Percentiles rank a stretch among this genome's conserved stretches.
phyloP scores from a whole-genome alignment of 1,140 invertebrate species.

The Drosophila sulfurigaster region DNA sequence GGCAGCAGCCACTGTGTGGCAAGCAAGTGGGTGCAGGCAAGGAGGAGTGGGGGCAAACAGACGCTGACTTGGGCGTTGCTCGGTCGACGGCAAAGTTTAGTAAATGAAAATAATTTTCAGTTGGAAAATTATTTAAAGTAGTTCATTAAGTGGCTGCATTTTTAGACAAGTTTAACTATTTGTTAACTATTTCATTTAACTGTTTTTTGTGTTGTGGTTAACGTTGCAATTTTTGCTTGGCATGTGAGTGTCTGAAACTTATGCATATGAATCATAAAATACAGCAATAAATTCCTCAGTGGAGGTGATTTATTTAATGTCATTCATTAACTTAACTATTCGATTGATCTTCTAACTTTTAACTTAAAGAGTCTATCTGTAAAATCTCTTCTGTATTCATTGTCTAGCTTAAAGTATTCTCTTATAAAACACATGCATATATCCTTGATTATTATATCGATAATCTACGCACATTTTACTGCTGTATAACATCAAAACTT shows the following conservation, averaged over 20 bases:
- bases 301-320: no score
- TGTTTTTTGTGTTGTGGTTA: constrained; percentile 28
- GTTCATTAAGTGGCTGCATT: constrained; percentile 75
- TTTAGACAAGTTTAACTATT: constrained; percentile 56
- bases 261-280: not conserved
- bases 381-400: no score
- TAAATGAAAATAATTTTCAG: constrained; percentile 81
- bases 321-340: no score
- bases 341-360: no score
- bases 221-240: constrained; percentile 21
- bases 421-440: not conserved
- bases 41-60: not conserved
- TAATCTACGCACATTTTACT: constrained; percentile 1
- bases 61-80: not conserved
- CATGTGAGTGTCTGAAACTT: not conserved
- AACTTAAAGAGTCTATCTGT: no score
- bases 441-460: constrained; percentile 1
- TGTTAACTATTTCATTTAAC: constrained; percentile 42
- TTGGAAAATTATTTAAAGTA: constrained; percentile 81
- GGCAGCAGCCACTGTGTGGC: constrained; percentile 1
- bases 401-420: no score
- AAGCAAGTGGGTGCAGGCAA: not conserved
- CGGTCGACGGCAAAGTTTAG: constrained; percentile 68
- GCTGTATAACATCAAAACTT: constrained; percentile 2
- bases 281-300: not conserved